phyloP scores from a whole-genome alignment of 2,797 vertebrate species.

The Sebastolobus alascanus region DNA sequence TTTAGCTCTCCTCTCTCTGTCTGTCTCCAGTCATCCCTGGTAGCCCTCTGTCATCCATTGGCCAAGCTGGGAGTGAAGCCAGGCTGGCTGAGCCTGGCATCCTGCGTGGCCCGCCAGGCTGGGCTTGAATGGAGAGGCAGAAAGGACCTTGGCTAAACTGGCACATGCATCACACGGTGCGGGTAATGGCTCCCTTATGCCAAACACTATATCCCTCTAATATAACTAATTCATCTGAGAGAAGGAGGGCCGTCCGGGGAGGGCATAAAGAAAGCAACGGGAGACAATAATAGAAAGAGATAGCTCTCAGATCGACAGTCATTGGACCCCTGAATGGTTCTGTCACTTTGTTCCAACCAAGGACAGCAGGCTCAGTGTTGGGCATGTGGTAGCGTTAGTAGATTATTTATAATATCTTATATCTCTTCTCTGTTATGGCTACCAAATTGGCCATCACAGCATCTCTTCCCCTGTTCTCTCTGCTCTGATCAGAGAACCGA shows the following conservation, averaged over 20 bases:
- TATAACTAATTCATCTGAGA: constrained; percentile 83
- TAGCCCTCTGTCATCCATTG: constrained; percentile 70
- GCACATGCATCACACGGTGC: constrained; percentile 77
- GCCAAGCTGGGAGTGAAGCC: constrained; percentile 73
- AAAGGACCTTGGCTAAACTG: constrained; percentile 74
- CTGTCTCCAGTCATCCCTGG: constrained; percentile 57
- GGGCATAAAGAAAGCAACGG: constrained; percentile 13
- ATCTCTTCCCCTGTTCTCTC: constrained; percentile 24
- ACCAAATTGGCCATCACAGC: constrained; percentile 34
- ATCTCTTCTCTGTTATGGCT: constrained; percentile 45
- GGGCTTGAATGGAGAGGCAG: constrained; percentile 67
- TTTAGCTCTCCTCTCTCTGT: constrained; percentile 31
- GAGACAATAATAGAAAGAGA: constrained; percentile 42
- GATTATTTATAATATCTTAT: constrained; percentile 52
- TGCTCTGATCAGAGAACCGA: constrained; percentile 21
- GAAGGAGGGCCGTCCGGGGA: constrained; percentile 29
- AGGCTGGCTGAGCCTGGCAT: constrained; percentile 67
- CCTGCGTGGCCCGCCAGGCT: constrained; percentile 51
- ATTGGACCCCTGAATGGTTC: constrained; percentile 36
- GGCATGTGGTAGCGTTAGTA: constrained; percentile 27
- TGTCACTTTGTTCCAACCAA: constrained; percentile 39
- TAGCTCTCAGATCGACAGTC: constrained; percentile 48
- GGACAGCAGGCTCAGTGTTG: constrained; percentile 20
- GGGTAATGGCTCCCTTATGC: constrained; percentile 75
- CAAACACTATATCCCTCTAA: constrained; percentile 80